phyloP scores from a whole-genome alignment of 2,888 invertebrate species.

The Laothoe populi region DNA sequence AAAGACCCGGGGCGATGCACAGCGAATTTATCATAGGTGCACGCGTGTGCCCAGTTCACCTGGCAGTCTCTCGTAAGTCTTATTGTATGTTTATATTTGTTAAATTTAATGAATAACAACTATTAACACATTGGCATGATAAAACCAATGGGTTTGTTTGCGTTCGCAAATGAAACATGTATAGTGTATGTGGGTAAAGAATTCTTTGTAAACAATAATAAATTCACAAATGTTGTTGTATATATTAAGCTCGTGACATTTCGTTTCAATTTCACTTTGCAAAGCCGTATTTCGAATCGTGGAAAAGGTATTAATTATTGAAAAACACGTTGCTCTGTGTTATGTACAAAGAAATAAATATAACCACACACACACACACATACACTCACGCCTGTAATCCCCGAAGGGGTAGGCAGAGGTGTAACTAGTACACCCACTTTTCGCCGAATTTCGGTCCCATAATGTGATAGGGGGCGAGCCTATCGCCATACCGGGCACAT shows the following conservation, averaged over 20 bases:
- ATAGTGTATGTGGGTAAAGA: neutral
- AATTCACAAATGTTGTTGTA: conserved; percentile 4
- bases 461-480: too few relatives aligned
- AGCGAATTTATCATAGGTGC: conserved; percentile 77
- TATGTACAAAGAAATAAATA: neutral
- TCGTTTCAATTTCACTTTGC: conserved; percentile 1
- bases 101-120: conserved; percentile 12
- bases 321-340: neutral
- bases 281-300: neutral
- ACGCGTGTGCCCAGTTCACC: conserved; percentile 47
- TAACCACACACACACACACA: too few relatives aligned
- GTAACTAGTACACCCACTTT: too few relatives aligned
- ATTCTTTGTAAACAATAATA: conserved; percentile 2
- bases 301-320: conserved; percentile 5
- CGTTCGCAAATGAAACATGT: neutral
- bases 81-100: conserved; percentile 38
- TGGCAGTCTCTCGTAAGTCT: conserved; percentile 45
- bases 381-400: too few relatives aligned
- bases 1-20: conserved; percentile 72
- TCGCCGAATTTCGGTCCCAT: too few relatives aligned
- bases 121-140: neutral
- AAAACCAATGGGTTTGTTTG: neutral
- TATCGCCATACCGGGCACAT: too few relatives aligned
- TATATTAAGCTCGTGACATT: neutral
- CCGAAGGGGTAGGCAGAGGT: too few relatives aligned